Conservation (phyloP, 2,888 invertebrate genomes). For the Orthosia incerta region DNA sequence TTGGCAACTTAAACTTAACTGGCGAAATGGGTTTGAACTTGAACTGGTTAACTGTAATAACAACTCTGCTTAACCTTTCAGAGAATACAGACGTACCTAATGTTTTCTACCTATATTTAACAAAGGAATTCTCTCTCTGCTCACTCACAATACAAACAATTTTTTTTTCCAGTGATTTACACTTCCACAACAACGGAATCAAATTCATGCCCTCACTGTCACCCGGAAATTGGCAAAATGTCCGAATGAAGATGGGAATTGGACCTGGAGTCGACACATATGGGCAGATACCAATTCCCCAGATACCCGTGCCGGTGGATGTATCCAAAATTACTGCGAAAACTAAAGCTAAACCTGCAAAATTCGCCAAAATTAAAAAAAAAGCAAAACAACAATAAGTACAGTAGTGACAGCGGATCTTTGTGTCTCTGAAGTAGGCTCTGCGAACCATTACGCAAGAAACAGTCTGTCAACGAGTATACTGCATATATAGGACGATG, state of each 20-base stretch:
- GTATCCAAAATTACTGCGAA: neutral
- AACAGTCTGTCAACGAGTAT: too few relatives aligned
- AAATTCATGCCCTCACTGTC: constrained; percentile 16
- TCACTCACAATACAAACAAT: neutral
- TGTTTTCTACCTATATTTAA: too few relatives aligned
- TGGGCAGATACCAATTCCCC: constrained; percentile 37
- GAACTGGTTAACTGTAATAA: too few relatives aligned
- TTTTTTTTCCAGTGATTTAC: constrained; percentile 34
- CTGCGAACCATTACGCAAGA: too few relatives aligned
- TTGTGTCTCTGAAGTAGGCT: too few relatives aligned
- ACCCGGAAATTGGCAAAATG: neutral
- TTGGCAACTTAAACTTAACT: too few relatives aligned
- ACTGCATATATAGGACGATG: too few relatives aligned
- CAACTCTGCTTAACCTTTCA: too few relatives aligned
- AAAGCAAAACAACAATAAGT: constrained; percentile 4
- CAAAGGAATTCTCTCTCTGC: too few relatives aligned
- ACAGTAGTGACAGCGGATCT: too few relatives aligned
- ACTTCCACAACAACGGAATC: constrained; percentile 17
- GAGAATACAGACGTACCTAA: too few relatives aligned
- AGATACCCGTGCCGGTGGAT: constrained; percentile 9
- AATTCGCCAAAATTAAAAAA: neutral
- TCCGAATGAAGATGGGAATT: neutral
- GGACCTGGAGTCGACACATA: constrained; percentile 35
- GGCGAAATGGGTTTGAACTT: too few relatives aligned
- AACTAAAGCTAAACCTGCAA: neutral